phyloP scores from a whole-genome alignment of 2,113 vertebrate species.

The Hemicordylus capensis region DNA sequence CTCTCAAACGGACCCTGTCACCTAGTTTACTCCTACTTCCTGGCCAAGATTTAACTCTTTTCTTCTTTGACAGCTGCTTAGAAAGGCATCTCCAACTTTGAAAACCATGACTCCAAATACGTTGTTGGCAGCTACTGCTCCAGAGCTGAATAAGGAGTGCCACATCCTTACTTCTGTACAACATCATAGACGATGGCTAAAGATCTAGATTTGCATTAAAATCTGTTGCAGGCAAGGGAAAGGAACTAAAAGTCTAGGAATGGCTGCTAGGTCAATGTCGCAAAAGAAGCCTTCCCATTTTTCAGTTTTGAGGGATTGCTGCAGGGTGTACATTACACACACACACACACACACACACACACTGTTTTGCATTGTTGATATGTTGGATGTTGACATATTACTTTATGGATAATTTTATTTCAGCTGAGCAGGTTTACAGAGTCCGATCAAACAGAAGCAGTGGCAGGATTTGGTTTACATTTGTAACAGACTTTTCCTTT shows the following conservation, averaged over 20 bases:
- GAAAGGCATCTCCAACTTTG: not conserved
- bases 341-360: too few relatives aligned
- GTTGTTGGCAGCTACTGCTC: not conserved
- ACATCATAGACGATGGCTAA: too few relatives aligned
- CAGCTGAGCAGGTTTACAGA: not conserved
- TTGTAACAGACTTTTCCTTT: not conserved
- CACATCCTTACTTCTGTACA: not conserved
- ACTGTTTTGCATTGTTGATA: too few relatives aligned
- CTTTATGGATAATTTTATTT: not conserved
- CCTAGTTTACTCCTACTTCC: not conserved
- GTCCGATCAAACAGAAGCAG: not conserved
- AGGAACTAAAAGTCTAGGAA: too few relatives aligned
- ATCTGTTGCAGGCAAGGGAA: too few relatives aligned
- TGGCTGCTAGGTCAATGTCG: not conserved
- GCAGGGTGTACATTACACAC: too few relatives aligned
- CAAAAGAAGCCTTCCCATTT: not conserved
- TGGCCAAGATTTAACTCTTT: not conserved
- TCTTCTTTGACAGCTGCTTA: not conserved
- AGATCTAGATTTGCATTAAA: not conserved
- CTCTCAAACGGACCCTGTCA: too few relatives aligned
- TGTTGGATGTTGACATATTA: not conserved
- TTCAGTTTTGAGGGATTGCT: not conserved
- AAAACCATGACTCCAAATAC: not conserved
- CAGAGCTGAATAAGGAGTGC: not conserved
- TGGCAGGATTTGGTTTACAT: not conserved